These are phyloP conservation scores for Syngnathus acus DNA, from an alignment of 2,797 vertebrate species.

Conservation along the genomic window DNA sequence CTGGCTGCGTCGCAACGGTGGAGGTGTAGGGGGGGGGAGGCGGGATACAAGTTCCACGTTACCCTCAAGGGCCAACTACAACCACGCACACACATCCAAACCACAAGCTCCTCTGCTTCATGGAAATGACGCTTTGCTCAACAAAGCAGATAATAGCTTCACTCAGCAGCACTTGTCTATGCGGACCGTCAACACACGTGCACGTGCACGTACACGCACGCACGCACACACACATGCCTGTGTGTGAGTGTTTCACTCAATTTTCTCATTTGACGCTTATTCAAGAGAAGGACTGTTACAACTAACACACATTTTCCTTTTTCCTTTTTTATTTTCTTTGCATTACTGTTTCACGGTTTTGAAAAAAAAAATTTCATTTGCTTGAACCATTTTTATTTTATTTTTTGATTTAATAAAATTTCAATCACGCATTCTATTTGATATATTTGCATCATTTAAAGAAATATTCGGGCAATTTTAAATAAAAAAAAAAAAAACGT, in stretches of 20 bases:
- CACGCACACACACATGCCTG: conserved; percentile 15
- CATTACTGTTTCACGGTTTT: no score
- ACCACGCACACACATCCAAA: not conserved
- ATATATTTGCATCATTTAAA: no score
- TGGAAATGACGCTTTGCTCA: conserved; percentile 22
- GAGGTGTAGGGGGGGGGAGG: conserved; percentile 8
- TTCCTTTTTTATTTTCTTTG: not conserved
- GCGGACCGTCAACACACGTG: not conserved
- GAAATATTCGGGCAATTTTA: no score
- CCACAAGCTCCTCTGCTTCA: not conserved
- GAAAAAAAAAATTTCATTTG: no score
- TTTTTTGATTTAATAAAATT: no score
- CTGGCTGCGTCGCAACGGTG: conserved; percentile 35
- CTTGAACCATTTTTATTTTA: no score
- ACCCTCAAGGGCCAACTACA: conserved; percentile 20
- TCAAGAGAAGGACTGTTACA: not conserved
- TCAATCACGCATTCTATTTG: no score
- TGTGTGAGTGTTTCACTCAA: no score
- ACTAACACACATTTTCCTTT: no score
- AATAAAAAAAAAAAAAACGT: no score
- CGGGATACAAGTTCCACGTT: not conserved
- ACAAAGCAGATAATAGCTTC: conserved; percentile 4
- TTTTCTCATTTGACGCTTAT: not conserved
- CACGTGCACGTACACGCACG: not conserved
- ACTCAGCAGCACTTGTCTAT: not conserved